These are phyloP conservation scores for Pachyseris speciosa DNA, from an alignment of 64 coral and sea anemone genomes.

Conservation along the genomic window DNA sequence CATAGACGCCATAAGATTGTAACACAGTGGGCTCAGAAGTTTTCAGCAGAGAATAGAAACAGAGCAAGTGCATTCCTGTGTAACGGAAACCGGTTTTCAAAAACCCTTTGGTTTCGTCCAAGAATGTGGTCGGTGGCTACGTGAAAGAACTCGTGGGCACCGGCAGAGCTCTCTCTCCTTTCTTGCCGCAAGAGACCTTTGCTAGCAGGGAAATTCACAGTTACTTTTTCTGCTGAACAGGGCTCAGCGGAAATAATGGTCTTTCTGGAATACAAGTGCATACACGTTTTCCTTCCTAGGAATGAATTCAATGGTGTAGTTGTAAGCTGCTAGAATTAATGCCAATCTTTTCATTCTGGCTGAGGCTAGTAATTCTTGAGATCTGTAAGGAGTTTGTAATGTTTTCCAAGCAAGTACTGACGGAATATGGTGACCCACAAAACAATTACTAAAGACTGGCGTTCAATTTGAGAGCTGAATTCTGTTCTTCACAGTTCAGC, in stretches of 20 bases:
- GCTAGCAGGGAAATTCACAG: too few species aligned
- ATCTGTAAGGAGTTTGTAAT: conserved; percentile 55
- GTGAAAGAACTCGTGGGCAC: too few species aligned
- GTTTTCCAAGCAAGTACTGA: conserved; percentile 29
- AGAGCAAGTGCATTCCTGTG: too few species aligned
- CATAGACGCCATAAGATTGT: too few species aligned
- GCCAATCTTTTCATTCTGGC: conserved; percentile 55
- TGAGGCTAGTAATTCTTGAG: conserved; percentile 36
- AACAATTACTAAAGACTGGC: conserved; percentile 46
- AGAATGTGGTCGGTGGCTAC: too few species aligned
- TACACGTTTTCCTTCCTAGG: conserved; percentile 48
- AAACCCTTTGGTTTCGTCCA: too few species aligned
- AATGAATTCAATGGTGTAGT: conserved; percentile 70
- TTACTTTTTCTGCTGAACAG: conserved; percentile 21
- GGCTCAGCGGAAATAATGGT: not conserved
- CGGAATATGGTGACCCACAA: conserved; percentile 44
- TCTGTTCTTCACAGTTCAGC: conserved; percentile 44
- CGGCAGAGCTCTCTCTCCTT: too few species aligned
- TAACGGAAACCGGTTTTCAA: too few species aligned
- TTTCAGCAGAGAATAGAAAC: too few species aligned
- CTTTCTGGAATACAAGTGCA: conserved; percentile 35
- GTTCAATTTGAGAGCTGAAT: conserved; percentile 59
- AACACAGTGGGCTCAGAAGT: too few species aligned
- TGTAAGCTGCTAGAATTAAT: conserved; percentile 64
- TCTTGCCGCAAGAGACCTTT: too few species aligned